Evolutionary conservation across 1,140 invertebrate species (phyloP).

Genomic region (Schlechtendalia chinensis): DNA sequence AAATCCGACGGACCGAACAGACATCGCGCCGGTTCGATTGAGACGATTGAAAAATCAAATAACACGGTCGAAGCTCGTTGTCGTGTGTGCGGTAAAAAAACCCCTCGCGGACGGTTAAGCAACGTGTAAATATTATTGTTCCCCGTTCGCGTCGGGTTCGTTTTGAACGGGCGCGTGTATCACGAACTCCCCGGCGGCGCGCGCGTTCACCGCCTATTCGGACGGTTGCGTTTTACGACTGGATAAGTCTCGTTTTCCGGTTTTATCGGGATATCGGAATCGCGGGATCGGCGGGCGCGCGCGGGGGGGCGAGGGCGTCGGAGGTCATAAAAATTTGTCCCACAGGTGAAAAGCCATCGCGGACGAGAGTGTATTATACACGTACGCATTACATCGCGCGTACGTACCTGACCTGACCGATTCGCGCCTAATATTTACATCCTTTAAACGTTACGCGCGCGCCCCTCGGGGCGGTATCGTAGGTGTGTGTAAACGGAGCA

Average conservation of each 20-base stretch:
- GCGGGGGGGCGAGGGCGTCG: not conserved
- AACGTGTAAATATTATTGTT: slow-evolving; percentile 26
- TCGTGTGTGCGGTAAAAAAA: not conserved
- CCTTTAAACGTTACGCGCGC: slow-evolving; percentile 36
- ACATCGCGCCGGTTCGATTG: no score
- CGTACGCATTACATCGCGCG: no score
- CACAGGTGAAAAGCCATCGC: slow-evolving; percentile 42
- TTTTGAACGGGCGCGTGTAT: not conserved
- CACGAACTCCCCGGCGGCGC: no score
- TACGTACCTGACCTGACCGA: slow-evolving; percentile 12
- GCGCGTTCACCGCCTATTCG: not conserved
- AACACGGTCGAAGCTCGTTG: not conserved
- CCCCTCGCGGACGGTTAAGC: not conserved
- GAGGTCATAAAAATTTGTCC: slow-evolving; percentile 37
- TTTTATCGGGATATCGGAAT: slow-evolving; percentile 1
- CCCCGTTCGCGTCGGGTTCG: not conserved
- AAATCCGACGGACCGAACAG: no score
- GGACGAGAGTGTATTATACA: not conserved
- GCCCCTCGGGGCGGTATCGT: slow-evolving; percentile 34
- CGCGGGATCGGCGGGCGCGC: not conserved
- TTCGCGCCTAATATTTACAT: slow-evolving; percentile 40
- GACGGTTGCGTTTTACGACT: slow-evolving; percentile 25
- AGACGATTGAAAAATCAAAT: slow-evolving; percentile 3
- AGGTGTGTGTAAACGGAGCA: slow-evolving; percentile 44
- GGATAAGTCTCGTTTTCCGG: slow-evolving; percentile 45